These are phyloP conservation scores for Sebastes nivosus DNA, from an alignment of 2,797 vertebrate species.

Conservation along the genomic window DNA sequence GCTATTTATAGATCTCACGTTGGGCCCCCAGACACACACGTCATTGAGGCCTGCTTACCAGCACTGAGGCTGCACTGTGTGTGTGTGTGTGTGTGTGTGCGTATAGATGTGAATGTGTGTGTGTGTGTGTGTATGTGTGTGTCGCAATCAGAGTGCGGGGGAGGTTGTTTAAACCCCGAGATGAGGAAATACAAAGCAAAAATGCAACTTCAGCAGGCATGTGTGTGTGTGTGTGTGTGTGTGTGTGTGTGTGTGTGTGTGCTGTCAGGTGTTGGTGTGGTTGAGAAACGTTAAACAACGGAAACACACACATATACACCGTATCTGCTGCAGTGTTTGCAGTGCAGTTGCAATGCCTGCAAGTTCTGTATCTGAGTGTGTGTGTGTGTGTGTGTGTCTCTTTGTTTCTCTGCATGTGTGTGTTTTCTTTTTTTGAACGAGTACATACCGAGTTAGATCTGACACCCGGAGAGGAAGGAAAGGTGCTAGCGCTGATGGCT, in stretches of 20 bases:
- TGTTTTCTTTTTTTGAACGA: not conserved
- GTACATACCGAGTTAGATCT: constrained; percentile 15
- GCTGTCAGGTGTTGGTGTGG: constrained; percentile 72
- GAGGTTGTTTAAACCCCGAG: constrained; percentile 45
- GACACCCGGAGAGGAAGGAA: constrained; percentile 44
- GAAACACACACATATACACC: constrained; percentile 46
- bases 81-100: constrained; percentile 11
- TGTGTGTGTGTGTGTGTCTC: constrained; percentile 11
- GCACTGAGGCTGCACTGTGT: constrained; percentile 43
- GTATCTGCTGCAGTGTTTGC: constrained; percentile 51
- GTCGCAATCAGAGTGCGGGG: constrained; percentile 56
- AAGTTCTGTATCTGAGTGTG: not conserved
- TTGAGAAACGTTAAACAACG: constrained; percentile 67
- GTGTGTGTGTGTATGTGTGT: constrained; percentile 21
- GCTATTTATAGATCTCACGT: constrained; percentile 78
- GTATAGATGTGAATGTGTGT: not conserved
- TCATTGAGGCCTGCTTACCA: constrained; percentile 67
- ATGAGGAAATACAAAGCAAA: constrained; percentile 62
- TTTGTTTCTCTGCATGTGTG: constrained; percentile 7
- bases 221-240: not conserved
- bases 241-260: constrained; percentile 13
- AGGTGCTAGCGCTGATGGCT: constrained; percentile 59
- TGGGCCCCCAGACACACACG: constrained; percentile 73
- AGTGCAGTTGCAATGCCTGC: constrained; percentile 42
- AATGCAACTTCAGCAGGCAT: constrained; percentile 66